These are phyloP conservation scores for Athene noctua DNA, from an alignment of 2,113 vertebrate species.

Conservation along the genomic window DNA sequence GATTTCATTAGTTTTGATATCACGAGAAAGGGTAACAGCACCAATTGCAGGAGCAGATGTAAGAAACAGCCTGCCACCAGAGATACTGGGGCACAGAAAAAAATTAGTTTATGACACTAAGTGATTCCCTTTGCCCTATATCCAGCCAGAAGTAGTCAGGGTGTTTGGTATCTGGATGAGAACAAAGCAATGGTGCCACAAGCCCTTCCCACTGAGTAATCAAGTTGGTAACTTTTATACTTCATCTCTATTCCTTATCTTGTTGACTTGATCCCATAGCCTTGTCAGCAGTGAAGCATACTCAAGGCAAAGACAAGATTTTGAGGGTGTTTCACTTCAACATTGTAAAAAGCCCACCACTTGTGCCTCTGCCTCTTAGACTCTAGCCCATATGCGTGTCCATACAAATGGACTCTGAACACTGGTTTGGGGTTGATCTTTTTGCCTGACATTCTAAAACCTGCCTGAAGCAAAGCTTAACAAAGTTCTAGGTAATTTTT, in stretches of 20 bases:
- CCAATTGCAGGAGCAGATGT: not conserved
- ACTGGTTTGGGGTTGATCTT: not conserved
- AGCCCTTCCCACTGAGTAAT: not conserved
- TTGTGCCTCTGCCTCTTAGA: not conserved
- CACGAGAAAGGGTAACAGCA: fast-evolving
- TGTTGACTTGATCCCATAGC: not conserved
- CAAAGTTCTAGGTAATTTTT: not conserved
- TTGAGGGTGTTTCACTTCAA: not conserved
- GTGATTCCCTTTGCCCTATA: not conserved
- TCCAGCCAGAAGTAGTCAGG: not conserved
- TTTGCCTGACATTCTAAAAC: not conserved
- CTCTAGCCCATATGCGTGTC: too few species aligned
- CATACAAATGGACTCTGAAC: not conserved
- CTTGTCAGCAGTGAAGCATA: not conserved
- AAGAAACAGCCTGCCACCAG: not conserved
- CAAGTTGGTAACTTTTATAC: not conserved
- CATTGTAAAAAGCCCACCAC: not conserved
- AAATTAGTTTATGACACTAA: not conserved
- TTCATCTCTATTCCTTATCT: not conserved
- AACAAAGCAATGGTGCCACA: not conserved
- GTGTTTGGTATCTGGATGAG: not conserved
- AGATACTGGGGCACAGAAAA: not conserved
- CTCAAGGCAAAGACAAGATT: not conserved
- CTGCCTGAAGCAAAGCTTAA: not conserved
- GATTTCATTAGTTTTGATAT: not conserved